Conservation (phyloP, 2,797 vertebrate genomes). For the Karalla daura region DNA sequence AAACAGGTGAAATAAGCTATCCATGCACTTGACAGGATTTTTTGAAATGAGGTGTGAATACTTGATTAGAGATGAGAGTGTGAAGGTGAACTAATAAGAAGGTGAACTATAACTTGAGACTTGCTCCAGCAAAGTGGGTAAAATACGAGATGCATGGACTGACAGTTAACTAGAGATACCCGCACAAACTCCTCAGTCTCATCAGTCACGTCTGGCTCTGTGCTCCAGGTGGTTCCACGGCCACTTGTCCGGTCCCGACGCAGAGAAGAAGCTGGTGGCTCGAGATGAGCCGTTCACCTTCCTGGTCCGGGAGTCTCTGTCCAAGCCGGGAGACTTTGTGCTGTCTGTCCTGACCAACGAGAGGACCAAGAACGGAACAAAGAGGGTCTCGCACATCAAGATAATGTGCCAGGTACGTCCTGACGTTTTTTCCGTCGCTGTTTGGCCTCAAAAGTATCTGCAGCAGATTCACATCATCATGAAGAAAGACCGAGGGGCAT, state of each 20-base stretch:
- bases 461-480: conserved; percentile 19
- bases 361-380: conserved; percentile 74
- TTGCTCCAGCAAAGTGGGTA: too few species aligned
- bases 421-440: conserved; percentile 1
- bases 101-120: too few species aligned
- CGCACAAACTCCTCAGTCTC: too few species aligned
- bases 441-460: conserved; percentile 8
- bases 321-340: conserved; percentile 96
- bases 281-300: conserved; percentile 91
- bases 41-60: too few species aligned
- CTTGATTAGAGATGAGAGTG: too few species aligned
- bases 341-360: conserved; percentile 91
- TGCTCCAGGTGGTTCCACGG: conserved; percentile 94
- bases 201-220: background rate
- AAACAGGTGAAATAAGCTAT: too few species aligned
- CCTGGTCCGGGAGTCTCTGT: conserved; percentile 95
- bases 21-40: too few species aligned
- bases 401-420: conserved; percentile 93
- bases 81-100: too few species aligned
- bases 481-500: conserved; percentile 34
- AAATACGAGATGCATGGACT: too few species aligned
- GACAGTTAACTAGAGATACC: too few species aligned
- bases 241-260: conserved; percentile 91
- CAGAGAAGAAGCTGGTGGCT: conserved; percentile 89
- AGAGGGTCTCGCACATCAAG: conserved; percentile 94